Percentiles rank a stretch among this genome's conserved stretches.
Evolutionary conservation across 2,888 invertebrate species (phyloP).

Genomic region (Amphipyra berbera): DNA sequence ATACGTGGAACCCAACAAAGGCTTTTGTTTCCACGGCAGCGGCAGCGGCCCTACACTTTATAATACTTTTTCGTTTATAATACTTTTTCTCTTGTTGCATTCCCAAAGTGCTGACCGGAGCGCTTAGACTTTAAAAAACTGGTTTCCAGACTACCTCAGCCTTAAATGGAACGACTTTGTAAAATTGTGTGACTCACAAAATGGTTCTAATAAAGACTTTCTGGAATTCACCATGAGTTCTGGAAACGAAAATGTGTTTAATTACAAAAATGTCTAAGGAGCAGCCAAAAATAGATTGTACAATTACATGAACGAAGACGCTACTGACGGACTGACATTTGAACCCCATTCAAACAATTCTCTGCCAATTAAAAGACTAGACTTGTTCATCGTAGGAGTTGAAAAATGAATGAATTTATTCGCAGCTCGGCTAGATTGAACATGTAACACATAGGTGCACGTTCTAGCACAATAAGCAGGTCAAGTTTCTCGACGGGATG

Average conservation of each 20-base stretch:
- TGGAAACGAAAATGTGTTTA: conserved; percentile 2
- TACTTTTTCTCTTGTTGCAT: conserved; percentile 83
- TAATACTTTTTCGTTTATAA: conserved; percentile 70
- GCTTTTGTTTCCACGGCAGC: conserved; percentile 82
- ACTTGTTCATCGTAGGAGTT: conserved; percentile 36
- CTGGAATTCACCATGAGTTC: conserved; percentile 23
- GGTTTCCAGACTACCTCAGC: conserved; percentile 67
- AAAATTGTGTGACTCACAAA: conserved; percentile 58
- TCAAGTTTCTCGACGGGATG: conserved; percentile 72
- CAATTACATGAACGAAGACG: conserved; percentile 38
- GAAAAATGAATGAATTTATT: conserved; percentile 55
- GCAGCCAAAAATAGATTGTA: conserved; percentile 27
- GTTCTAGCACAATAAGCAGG: conserved; percentile 65
- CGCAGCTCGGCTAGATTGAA: conserved; percentile 35
- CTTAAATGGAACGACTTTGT: conserved; percentile 67
- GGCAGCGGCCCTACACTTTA: conserved; percentile 48
- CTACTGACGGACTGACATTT: conserved; percentile 43
- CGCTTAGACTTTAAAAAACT: conserved; percentile 76
- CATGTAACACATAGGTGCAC: conserved; percentile 47
- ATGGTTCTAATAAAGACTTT: conserved; percentile 43
- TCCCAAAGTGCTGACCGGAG: conserved; percentile 83
- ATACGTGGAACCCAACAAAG: conserved; percentile 88
- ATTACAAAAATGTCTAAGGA: conserved; percentile 1
- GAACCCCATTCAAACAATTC: conserved; percentile 48
- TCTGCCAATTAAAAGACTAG: conserved; percentile 42